Percentiles rank a stretch among this genome's conserved stretches.
These are phyloP conservation scores for Rhodophaea formosa DNA, from an alignment of 2,888 invertebrate species.

Conservation along the genomic window DNA sequence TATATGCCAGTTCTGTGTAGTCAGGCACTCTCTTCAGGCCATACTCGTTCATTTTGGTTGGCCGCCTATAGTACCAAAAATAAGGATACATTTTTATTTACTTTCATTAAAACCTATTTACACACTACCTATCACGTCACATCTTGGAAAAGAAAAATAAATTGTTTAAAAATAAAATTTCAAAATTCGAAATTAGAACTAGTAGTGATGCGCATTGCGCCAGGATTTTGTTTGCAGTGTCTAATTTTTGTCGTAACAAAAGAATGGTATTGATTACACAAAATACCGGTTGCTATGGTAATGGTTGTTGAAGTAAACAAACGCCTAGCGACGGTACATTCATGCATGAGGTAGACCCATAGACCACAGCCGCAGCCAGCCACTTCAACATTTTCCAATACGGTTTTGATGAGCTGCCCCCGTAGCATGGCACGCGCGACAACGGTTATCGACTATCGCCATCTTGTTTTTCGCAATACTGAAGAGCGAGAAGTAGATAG, in stretches of 20 bases:
- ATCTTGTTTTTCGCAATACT: too few relatives aligned
- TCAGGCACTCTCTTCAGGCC: slow-evolving; percentile 84
- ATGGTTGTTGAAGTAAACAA: slow-evolving; percentile 61
- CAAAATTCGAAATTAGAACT: slow-evolving; percentile 45
- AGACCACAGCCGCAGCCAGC: too few relatives aligned
- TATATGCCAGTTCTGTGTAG: slow-evolving; percentile 91
- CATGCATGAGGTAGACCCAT: too few relatives aligned
- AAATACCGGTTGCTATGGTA: slow-evolving; percentile 48
- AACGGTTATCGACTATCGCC: too few relatives aligned
- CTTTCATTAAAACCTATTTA: slow-evolving; percentile 14
- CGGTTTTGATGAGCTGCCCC: too few relatives aligned
- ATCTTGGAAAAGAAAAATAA: slow-evolving; percentile 37
- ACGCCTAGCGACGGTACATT: slow-evolving; percentile 31
- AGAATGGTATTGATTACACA: slow-evolving; percentile 61
- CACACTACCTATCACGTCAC: slow-evolving; percentile 29
- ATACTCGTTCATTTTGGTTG: slow-evolving; percentile 73
- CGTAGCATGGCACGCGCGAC: too few relatives aligned
- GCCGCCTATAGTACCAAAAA: slow-evolving; percentile 64
- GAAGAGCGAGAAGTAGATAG: too few relatives aligned
- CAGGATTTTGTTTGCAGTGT: slow-evolving; percentile 41
- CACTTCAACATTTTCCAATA: too few relatives aligned
- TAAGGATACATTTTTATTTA: slow-evolving; percentile 44
- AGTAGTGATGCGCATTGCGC: slow-evolving; percentile 66
- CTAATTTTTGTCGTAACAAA: slow-evolving; percentile 34
- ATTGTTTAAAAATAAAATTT: slow-evolving; percentile 39